These are phyloP conservation scores for Toxotes jaculatrix DNA, from an alignment of 2,113 vertebrate species.

Conservation along the genomic window DNA sequence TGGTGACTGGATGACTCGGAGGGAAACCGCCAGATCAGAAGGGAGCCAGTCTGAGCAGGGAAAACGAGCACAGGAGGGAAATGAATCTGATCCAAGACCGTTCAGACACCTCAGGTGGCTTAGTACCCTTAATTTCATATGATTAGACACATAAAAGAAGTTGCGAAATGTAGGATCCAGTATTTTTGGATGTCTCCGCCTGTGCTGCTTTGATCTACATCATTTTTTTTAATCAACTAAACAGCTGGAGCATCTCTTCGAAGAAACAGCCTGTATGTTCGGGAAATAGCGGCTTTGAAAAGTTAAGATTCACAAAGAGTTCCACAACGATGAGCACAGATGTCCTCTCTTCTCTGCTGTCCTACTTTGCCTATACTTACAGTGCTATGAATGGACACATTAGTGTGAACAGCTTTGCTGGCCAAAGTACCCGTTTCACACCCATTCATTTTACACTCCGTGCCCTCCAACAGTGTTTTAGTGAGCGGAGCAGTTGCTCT, in stretches of 20 bases:
- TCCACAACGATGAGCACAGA: no score
- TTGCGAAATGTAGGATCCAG: not conserved
- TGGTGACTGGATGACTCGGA: no score
- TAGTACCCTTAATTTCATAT: not conserved
- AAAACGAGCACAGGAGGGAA: not conserved
- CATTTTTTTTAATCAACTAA: not conserved
- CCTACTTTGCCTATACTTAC: not conserved
- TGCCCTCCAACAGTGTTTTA: no score
- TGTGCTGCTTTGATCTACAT: not conserved
- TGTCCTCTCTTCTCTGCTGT: not conserved
- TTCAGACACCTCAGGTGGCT: not conserved
- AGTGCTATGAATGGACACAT: not conserved
- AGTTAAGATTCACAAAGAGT: no score
- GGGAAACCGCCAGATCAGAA: no score
- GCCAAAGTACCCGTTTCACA: not conserved
- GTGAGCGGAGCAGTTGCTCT: not conserved
- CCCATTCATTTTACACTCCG: constrained; percentile 10
- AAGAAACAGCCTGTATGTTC: not conserved
- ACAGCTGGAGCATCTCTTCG: not conserved
- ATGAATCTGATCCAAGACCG: not conserved
- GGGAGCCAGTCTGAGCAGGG: not conserved
- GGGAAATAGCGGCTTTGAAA: not conserved
- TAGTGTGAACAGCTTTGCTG: not conserved
- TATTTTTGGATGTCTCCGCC: not conserved
- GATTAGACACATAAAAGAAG: not conserved